Evolutionary conservation across 2,113 vertebrate genomes (phyloP).

Genomic region (Antidorcas marsupialis): DNA sequence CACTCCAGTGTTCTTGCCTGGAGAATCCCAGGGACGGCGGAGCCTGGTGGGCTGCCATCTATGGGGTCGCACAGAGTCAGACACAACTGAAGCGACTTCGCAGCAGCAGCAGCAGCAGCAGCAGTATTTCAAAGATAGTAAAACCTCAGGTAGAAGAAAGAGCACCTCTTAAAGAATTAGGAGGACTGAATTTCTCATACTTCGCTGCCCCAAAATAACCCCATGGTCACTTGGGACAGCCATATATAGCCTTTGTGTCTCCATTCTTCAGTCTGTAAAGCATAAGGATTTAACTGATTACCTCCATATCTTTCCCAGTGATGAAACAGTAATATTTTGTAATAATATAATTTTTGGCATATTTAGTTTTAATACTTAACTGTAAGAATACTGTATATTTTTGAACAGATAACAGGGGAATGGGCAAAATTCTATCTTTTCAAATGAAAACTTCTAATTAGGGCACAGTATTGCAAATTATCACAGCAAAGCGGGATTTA

Average conservation of each 20-base stretch:
- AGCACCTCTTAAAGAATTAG: neutral
- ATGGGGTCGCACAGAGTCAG: too few species aligned
- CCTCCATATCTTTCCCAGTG: neutral
- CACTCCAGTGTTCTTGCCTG: too few species aligned
- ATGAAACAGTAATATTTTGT: neutral
- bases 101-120: too few species aligned
- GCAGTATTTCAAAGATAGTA: neutral
- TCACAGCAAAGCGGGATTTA: neutral
- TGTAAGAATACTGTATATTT: neutral
- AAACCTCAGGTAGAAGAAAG: neutral
- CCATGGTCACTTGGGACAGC: neutral
- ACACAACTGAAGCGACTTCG: too few species aligned
- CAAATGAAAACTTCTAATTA: neutral
- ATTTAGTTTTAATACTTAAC: neutral
- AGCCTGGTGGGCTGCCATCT: too few species aligned
- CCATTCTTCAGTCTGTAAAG: neutral
- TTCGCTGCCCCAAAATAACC: neutral
- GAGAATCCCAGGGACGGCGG: too few species aligned
- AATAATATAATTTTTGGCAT: neutral
- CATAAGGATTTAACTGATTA: neutral
- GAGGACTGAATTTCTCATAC: neutral
- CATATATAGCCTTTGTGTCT: neutral
- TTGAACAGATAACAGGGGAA: neutral
- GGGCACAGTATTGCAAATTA: neutral
- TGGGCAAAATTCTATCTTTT: neutral